These are phyloP conservation scores for Anarhynchus alexandrinus DNA, from an alignment of 2,113 vertebrate genomes.

Conservation along the genomic window DNA sequence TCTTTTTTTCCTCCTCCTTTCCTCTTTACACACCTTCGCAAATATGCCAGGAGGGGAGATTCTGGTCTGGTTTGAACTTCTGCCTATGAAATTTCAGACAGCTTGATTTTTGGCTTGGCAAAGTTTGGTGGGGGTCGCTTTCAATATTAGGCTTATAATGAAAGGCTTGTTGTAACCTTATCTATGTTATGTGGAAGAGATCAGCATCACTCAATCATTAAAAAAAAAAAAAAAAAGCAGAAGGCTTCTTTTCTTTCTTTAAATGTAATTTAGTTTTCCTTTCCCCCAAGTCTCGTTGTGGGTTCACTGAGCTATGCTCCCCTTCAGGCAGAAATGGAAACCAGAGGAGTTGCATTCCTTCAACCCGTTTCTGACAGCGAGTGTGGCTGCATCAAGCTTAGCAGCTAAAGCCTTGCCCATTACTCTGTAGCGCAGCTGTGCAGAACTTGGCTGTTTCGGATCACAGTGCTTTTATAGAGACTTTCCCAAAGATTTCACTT, in stretches of 20 bases:
- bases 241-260: conserved; percentile 32
- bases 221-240: background rate
- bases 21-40: conserved; percentile 11
- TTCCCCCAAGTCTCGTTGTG: conserved; percentile 42
- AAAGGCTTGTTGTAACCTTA: conserved; percentile 55
- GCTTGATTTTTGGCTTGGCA: conserved; percentile 21
- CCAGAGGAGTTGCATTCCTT: conserved; percentile 69
- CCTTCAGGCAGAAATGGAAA: conserved; percentile 63
- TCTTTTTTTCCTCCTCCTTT: background rate
- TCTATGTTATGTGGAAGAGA: conserved; percentile 39
- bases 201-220: background rate
- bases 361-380: conserved; percentile 1
- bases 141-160: conserved; percentile 40
- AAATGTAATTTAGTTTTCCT: conserved; percentile 28
- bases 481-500: background rate
- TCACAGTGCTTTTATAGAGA: conserved; percentile 7
- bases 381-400: conserved; percentile 30
- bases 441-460: conserved; percentile 36
- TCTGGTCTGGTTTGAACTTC: background rate
- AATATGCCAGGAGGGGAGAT: background rate
- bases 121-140: background rate
- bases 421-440: conserved; percentile 30
- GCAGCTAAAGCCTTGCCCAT: conserved; percentile 35
- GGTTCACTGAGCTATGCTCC: conserved; percentile 52
- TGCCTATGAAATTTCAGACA: conserved; percentile 41